Conservation (phyloP, 2,888 invertebrate genomes). For the Alloscopus bannaensis region DNA sequence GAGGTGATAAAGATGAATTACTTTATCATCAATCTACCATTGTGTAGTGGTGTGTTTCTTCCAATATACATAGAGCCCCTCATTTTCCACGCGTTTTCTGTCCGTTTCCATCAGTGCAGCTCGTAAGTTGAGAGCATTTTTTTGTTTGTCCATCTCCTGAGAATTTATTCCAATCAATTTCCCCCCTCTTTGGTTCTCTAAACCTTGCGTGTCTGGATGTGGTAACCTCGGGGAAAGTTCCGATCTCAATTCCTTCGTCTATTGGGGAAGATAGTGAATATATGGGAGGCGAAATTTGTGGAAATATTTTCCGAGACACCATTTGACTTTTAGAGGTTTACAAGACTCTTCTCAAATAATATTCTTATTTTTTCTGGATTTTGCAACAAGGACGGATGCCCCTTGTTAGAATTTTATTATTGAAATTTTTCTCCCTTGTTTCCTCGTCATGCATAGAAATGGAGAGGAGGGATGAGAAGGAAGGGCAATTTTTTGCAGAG, state of each 20-base stretch:
- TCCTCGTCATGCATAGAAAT: no score
- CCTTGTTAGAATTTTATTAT: slow-evolving; percentile 8
- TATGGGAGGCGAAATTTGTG: no score
- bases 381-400: not conserved
- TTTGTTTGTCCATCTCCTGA: slow-evolving; percentile 18
- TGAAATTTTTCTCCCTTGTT: not conserved
- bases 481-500: not conserved
- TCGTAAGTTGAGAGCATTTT: no score
- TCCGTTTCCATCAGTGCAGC: no score
- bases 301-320: no score
- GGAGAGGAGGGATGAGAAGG: not conserved
- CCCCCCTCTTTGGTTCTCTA: not conserved
- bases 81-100: no score
- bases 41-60: not conserved
- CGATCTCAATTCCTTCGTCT: no score
- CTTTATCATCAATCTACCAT: slow-evolving; percentile 57
- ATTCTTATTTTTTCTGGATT: not conserved
- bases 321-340: no score
- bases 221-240: no score
- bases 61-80: not conserved
- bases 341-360: no score
- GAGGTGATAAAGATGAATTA: slow-evolving; percentile 71
- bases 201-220: not conserved
- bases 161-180: slow-evolving; percentile 40
- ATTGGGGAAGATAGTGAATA: no score